Evolutionary conservation across 2,888 invertebrate genomes (phyloP).

Genomic region (Cremastobaeus sp.): DNA sequence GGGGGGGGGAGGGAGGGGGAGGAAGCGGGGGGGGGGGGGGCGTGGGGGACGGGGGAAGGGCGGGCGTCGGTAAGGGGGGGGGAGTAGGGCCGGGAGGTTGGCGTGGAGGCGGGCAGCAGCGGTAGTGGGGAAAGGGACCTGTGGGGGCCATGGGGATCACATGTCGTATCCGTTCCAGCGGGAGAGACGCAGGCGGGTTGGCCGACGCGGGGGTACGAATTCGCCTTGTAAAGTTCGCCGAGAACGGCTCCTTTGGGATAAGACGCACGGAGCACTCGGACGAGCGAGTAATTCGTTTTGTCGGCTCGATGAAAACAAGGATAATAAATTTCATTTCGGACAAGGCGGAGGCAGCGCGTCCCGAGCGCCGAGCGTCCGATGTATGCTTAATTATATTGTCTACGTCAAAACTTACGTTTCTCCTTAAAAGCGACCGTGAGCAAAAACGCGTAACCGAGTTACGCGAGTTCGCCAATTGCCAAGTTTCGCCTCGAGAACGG

Average conservation of each 20-base stretch:
- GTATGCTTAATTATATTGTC: slow-evolving; percentile 40
- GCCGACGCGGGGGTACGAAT: slow-evolving; percentile 23
- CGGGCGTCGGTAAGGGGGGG: too few relatives aligned
- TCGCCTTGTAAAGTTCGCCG: slow-evolving; percentile 30
- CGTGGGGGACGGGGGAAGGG: slow-evolving; percentile 18
- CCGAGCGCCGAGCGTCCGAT: slow-evolving; percentile 4
- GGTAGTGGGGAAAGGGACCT: slow-evolving; percentile 54
- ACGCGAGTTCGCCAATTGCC: slow-evolving; percentile 12
- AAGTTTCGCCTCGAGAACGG: not conserved
- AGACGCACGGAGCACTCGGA: slow-evolving; percentile 22
- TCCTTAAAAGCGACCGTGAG: slow-evolving; percentile 3
- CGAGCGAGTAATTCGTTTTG: slow-evolving; percentile 41
- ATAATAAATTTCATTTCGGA: slow-evolving; percentile 41
- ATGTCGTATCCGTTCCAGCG: slow-evolving; percentile 44
- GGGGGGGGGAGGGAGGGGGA: too few relatives aligned
- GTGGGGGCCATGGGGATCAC: slow-evolving; percentile 45
- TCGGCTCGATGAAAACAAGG: slow-evolving; percentile 38
- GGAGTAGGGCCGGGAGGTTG: too few relatives aligned
- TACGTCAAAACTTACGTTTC: slow-evolving; percentile 28
- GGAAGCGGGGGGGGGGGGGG: too few relatives aligned
- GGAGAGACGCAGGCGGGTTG: slow-evolving; percentile 14
- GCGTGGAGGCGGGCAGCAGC: too few relatives aligned
- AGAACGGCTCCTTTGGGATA: slow-evolving; percentile 42
- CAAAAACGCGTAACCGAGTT: slow-evolving; percentile 13
- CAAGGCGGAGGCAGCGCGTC: not conserved